Evolutionary conservation across 2,113 vertebrate genomes (phyloP), one percentile per base, ranked within the genome.

Genomic region (Columba livia): DNA sequence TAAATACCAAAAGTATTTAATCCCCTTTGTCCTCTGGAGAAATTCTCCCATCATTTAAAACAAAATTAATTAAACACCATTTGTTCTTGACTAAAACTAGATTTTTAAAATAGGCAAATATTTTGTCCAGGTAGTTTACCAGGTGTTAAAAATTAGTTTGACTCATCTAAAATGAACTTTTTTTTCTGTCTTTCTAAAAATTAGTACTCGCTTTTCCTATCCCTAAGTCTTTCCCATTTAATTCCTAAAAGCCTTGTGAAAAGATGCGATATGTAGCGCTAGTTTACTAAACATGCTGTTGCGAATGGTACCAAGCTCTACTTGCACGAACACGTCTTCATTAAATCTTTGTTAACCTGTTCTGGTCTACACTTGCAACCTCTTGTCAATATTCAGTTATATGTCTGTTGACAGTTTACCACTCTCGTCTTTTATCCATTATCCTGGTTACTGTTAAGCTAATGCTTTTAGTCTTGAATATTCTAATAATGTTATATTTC

Each of bases 401-500:
- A 38, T 10, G 26, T 54, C 40, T 89, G 74, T 47, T 79, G n/a
- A 14, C 51, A 70, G 36, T 61, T 93, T 60, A 36, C 69, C 50
- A 92, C 60, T 57, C 26, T 87, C 28, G 87, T 85, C n/a, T 82
- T 91, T 85, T 58, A 48, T 67, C 65, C 65, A n/a, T 78, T 89
- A 75, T 67, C 53, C 77, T 72, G 42, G 26, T 89, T 53, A 78
- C 61, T 85, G 47, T 85, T 96, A 53, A 66, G 73, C 81, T 95
- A 70, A 91, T 54, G 71, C 62, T 85, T 94, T 94, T 80, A 85
- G 69, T 40, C 38, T 71, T 84, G 69, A 81, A 60, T 92, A 92
- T 74, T 78, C 60, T 94, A 72, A 54, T 78, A 79, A 94, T 61
- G 51, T 60, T 74, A 11, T 62, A 31, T 88, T 94, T 86, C 60